Evolutionary conservation across 1,140 invertebrate species (phyloP).

Genomic region (Calliopsis andreniformis): DNA sequence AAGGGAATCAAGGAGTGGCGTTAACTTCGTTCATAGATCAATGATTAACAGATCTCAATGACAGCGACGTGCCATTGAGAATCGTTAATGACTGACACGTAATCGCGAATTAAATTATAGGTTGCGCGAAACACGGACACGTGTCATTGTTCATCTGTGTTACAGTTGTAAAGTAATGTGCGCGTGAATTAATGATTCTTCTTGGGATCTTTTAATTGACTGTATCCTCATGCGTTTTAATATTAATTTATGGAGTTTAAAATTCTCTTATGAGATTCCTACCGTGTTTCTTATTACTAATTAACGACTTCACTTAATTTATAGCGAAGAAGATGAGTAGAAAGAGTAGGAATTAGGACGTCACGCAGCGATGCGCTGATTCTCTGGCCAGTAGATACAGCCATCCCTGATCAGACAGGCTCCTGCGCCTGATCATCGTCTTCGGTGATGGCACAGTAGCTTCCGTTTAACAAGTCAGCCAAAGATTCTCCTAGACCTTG

Average conservation of each 20-base stretch:
- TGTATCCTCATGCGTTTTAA: no score
- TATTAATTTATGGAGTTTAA: neutral
- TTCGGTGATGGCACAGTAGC: conserved; percentile 21
- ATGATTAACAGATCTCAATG: conserved; percentile 34
- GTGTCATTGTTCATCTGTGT: neutral
- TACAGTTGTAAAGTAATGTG: neutral
- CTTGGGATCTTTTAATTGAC: neutral
- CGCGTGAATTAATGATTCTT: neutral
- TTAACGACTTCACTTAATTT: no score
- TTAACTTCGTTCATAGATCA: conserved; percentile 25
- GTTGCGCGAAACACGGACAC: neutral
- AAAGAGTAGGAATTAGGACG: no score
- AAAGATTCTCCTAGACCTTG: neutral
- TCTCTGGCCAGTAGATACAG: neutral
- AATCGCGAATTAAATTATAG: conserved; percentile 4
- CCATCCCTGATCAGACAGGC: conserved; percentile 14
- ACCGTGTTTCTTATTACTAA: no score
- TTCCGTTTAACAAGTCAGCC: neutral
- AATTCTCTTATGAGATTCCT: neutral
- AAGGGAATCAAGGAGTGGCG: no score
- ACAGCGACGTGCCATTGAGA: conserved; percentile 18
- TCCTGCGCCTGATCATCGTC: neutral
- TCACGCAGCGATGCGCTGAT: no score
- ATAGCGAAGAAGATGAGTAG: neutral
- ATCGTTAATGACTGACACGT: conserved; percentile 17